These are phyloP conservation scores for Drosophila sucinea DNA, from an alignment of 1,140 invertebrate genomes.

Conservation along the genomic window DNA sequence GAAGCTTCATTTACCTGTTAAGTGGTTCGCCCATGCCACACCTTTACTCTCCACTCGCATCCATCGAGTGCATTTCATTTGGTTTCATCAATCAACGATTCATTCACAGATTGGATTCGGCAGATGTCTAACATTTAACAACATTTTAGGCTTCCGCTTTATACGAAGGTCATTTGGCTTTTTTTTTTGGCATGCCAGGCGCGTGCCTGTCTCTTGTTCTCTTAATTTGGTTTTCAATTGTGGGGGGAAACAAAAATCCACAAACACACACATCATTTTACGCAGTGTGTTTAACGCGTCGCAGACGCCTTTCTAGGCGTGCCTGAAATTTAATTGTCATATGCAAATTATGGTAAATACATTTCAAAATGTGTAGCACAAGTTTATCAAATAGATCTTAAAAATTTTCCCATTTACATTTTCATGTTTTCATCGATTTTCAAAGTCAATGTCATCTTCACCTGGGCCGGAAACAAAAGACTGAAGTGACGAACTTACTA, in stretches of 20 bases:
- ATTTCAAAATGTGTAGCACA: not conserved
- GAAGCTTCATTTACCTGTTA: conserved; percentile 28
- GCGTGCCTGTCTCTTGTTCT: conserved; percentile 55
- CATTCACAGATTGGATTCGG: conserved; percentile 64
- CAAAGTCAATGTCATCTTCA: conserved; percentile 52
- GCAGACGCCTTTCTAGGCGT: conserved; percentile 4
- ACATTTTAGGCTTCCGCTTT: conserved; percentile 58
- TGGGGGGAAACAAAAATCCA: conserved; percentile 20
- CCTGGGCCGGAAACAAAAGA: conserved; percentile 66
- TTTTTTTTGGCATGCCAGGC: conserved; percentile 51
- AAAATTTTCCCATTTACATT: conserved; percentile 52
- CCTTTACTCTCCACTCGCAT: conserved; percentile 2
- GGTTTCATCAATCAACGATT: conserved; percentile 38
- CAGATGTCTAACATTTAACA: conserved; percentile 38
- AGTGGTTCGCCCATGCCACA: conserved; percentile 29
- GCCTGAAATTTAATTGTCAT: conserved; percentile 5
- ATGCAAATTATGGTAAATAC: not conserved
- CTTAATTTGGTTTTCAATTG: conserved; percentile 39
- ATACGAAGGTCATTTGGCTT: conserved; percentile 53
- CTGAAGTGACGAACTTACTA: conserved; percentile 68
- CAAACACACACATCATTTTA: conserved; percentile 32
- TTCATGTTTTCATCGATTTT: conserved; percentile 46
- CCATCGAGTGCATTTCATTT: conserved; percentile 37
- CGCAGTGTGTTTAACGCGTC: conserved; percentile 35
- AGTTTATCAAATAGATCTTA: conserved; percentile 28